These are phyloP conservation scores for Cryptocephalus primarius DNA, from an alignment of 2,888 invertebrate genomes.

Conservation along the genomic window DNA sequence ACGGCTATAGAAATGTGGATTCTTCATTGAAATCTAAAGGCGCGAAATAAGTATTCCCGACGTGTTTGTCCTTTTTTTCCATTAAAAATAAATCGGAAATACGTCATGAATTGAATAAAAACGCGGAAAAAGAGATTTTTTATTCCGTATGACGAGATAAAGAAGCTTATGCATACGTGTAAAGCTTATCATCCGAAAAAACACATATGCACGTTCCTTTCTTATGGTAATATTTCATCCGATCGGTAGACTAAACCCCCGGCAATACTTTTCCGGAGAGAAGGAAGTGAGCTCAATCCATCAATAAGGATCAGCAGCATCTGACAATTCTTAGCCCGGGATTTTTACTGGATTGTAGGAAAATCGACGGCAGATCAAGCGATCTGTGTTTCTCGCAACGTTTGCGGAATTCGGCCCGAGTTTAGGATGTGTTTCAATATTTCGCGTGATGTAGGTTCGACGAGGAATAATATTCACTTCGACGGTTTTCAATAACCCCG, in stretches of 20 bases:
- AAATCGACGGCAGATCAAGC: conserved; percentile 17
- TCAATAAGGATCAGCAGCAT: conserved; percentile 31
- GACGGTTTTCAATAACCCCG: conserved; percentile 7
- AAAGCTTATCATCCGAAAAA: conserved; percentile 17
- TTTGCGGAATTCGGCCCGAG: conserved; percentile 8
- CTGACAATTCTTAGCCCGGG: conserved; percentile 30
- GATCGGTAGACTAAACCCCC: conserved; percentile 10
- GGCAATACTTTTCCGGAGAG: neutral
- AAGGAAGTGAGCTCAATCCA: conserved; percentile 26
- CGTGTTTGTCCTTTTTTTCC: too few species aligned
- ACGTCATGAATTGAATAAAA: too few species aligned
- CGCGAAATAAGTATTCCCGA: too few species aligned
- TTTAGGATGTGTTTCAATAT: conserved; percentile 13
- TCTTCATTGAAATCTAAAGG: too few species aligned
- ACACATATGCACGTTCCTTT: conserved; percentile 20
- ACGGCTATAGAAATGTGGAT: too few species aligned
- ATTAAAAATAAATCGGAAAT: too few species aligned
- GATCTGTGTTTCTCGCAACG: conserved; percentile 15
- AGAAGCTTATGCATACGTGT: conserved; percentile 5
- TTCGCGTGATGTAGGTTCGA: conserved; percentile 27
- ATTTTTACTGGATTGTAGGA: conserved; percentile 28
- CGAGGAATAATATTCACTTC: conserved; percentile 26
- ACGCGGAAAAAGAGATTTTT: too few species aligned
- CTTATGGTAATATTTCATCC: conserved; percentile 26
- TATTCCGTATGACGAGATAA: too few species aligned